These are phyloP conservation scores for Coregonus clupeaformis DNA, from an alignment of 2,113 vertebrate species.

Conservation along the genomic window DNA sequence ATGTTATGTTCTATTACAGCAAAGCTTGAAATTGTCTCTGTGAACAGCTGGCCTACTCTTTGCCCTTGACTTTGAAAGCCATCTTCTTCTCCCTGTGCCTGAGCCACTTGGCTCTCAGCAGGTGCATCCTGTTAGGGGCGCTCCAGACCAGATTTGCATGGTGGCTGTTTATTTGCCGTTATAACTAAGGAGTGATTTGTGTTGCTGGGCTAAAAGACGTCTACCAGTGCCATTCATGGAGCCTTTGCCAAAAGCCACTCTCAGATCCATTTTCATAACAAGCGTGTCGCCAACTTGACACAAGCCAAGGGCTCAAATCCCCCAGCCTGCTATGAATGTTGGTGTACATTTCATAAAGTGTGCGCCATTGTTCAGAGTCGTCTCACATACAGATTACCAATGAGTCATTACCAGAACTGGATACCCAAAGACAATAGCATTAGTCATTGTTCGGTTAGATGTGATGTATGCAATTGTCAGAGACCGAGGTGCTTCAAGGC, in stretches of 20 bases:
- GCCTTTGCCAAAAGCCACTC: constrained; percentile 53
- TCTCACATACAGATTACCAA: constrained; percentile 45
- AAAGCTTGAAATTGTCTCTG: background rate
- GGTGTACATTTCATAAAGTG: constrained; percentile 42
- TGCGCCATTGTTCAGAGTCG: constrained; percentile 36
- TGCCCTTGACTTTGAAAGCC: constrained; percentile 7
- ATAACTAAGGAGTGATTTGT: constrained; percentile 45
- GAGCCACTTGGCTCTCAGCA: background rate
- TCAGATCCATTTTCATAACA: constrained; percentile 60
- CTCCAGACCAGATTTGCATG: constrained; percentile 12
- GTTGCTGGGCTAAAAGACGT: constrained; percentile 39
- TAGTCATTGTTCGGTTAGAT: constrained; percentile 8
- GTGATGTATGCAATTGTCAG: constrained; percentile 10
- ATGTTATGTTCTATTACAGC: too few species aligned
- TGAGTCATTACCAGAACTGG: constrained; percentile 8
- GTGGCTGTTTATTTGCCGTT: constrained; percentile 41
- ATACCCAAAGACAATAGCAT: constrained; percentile 18
- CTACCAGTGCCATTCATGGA: constrained; percentile 46
- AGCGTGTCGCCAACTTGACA: constrained; percentile 28
- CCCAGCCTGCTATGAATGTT: constrained; percentile 45
- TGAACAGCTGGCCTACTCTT: background rate
- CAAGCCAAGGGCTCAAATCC: constrained; percentile 49
- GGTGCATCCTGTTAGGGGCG: constrained; percentile 10
- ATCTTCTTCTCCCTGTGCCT: constrained; percentile 26
- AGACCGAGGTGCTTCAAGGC: background rate